A percentile compares a stretch with the other conserved stretches of the same genome.
These are phyloP conservation scores for Vombatus ursinus DNA, from an alignment of 2,113 vertebrate species.

Conservation along the genomic window DNA sequence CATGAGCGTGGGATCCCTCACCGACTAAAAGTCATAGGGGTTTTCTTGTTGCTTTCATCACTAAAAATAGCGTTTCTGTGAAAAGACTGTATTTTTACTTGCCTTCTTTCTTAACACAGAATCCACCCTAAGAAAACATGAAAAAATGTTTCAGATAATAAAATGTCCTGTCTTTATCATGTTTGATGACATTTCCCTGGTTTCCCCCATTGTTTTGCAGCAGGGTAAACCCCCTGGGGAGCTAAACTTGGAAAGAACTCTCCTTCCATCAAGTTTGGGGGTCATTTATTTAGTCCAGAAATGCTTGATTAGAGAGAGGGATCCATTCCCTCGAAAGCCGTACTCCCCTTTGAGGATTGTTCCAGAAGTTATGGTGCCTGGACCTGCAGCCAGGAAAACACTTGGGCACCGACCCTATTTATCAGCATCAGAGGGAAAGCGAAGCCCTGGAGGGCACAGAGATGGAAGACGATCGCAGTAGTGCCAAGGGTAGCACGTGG, in stretches of 20 bases:
- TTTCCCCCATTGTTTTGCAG: not conserved
- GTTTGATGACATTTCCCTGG: not conserved
- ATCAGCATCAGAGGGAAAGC: not conserved
- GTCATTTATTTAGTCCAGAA: not conserved
- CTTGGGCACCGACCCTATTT: not conserved
- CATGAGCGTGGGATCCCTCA: not conserved
- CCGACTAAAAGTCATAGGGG: not conserved
- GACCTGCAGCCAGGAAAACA: not conserved
- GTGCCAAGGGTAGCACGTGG: not conserved
- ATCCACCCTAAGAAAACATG: not conserved
- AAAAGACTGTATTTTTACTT: not conserved
- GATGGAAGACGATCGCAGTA: not conserved
- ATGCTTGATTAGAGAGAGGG: not conserved
- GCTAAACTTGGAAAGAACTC: not conserved
- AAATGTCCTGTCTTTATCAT: not conserved
- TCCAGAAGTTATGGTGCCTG: not conserved
- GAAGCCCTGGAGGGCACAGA: not conserved
- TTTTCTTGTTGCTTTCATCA: not conserved
- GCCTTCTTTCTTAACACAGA: not conserved
- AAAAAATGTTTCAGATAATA: not conserved
- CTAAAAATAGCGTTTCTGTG: not conserved
- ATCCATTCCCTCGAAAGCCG: not conserved
- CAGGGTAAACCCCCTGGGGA: not conserved
- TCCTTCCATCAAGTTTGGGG: not conserved
- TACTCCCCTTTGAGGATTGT: not conserved